Percentiles rank a stretch among this genome's conserved stretches.
phyloP scores from a whole-genome alignment of 2,797 vertebrate species.

The Malacoraja senta region DNA sequence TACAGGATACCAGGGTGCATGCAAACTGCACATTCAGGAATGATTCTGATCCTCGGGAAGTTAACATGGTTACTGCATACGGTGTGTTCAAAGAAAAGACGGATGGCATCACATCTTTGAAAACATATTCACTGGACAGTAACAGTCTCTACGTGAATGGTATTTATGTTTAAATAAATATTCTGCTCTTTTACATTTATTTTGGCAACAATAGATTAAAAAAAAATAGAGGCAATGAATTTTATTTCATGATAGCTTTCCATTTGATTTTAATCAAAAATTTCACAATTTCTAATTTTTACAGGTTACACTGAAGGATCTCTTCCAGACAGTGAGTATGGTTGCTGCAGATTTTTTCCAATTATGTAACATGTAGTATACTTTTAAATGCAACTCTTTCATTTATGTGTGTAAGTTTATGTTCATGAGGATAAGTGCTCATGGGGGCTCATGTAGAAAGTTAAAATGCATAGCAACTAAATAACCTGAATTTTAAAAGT shows the following conservation, averaged over 20 bases:
- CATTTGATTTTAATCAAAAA: neutral
- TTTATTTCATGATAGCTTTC: neutral
- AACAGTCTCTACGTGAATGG: slow-evolving; percentile 16
- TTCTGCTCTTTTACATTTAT: neutral
- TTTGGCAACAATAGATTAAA: neutral
- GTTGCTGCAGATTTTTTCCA: neutral
- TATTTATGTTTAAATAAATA: neutral
- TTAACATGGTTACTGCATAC: neutral
- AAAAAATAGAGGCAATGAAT: neutral
- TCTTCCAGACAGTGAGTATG: neutral
- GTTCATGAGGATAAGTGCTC: too few relatives aligned
- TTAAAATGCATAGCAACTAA: too few relatives aligned
- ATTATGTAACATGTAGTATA: neutral
- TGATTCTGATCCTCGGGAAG: neutral
- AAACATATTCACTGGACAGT: neutral
- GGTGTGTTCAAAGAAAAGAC: neutral
- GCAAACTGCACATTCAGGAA: neutral
- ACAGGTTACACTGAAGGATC: neutral
- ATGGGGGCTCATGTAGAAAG: too few relatives aligned
- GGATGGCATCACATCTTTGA: neutral
- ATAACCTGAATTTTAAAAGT: too few relatives aligned
- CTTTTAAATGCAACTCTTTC: too few relatives aligned
- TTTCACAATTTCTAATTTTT: neutral
- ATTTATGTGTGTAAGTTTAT: too few relatives aligned
- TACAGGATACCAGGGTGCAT: neutral